Percentiles rank a stretch among this genome's conserved stretches.
phyloP scores from a whole-genome alignment of 1,140 invertebrate species.

The Onthophagus taurus region DNA sequence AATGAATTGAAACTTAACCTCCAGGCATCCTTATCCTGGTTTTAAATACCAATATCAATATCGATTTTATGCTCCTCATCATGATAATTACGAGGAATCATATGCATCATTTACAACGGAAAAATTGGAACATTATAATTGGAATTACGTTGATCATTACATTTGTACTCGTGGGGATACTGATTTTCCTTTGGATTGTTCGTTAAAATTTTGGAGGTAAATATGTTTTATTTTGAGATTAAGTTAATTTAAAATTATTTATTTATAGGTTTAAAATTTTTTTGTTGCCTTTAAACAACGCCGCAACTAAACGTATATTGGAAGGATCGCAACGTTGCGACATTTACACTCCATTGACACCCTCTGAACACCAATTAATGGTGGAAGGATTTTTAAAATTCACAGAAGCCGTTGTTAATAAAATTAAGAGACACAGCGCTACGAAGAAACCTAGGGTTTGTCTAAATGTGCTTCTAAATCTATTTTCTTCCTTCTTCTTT shows the following conservation, averaged over 20 bases:
- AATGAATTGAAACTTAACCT: no score
- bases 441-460: constrained; percentile 54
- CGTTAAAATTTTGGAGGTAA: constrained; percentile 85
- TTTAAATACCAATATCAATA: constrained; percentile 86
- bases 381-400: constrained; percentile 76
- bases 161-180: constrained; percentile 83
- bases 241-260: constrained; percentile 5
- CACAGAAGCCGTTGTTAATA: constrained; percentile 81
- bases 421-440: constrained; percentile 65
- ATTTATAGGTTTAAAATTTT: constrained; percentile 64
- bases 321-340: constrained; percentile 66
- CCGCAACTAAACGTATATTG: constrained; percentile 61
- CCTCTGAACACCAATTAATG: constrained; percentile 53
- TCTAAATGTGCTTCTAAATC: no score
- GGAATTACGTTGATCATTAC: constrained; percentile 97
- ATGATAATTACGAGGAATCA: constrained; percentile 88
- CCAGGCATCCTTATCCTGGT: constrained; percentile 81
- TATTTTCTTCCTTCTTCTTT: constrained; percentile 20
- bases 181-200: constrained; percentile 76
- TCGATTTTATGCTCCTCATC: constrained; percentile 87
- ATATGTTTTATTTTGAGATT: not conserved
- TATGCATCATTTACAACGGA: constrained; percentile 91
- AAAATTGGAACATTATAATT: constrained; percentile 92
- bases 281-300: constrained; percentile 66
- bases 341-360: constrained; percentile 57